Evolutionary conservation across 2,797 vertebrate species (phyloP).

Genomic region (Triplophysa yarkandensis): DNA sequence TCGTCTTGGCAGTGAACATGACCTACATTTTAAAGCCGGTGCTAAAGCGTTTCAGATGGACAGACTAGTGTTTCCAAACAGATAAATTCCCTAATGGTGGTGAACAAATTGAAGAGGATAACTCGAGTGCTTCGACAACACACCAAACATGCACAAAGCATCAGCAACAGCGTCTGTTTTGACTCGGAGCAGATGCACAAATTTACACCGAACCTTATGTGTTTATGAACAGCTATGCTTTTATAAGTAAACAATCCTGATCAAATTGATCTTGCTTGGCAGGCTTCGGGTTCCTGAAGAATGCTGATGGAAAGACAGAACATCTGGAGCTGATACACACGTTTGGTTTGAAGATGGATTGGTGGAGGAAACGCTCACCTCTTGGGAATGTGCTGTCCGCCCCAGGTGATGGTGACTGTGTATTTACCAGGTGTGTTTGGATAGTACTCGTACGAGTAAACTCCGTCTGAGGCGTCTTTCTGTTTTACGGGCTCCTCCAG

Average conservation of each 20-base stretch:
- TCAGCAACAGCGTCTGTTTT: neutral
- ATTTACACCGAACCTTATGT: neutral
- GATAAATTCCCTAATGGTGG: neutral
- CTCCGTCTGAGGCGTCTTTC: slow-evolving; percentile 82
- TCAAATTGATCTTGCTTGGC: slow-evolving; percentile 13
- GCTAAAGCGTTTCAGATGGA: slow-evolving; percentile 10
- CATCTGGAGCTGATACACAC: slow-evolving; percentile 10
- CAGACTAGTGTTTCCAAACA: slow-evolving; percentile 13
- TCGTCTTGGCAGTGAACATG: slow-evolving; percentile 5
- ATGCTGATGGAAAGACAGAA: neutral
- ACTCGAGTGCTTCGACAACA: neutral
- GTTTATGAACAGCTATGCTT: slow-evolving; percentile 4
- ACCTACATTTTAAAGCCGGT: neutral
- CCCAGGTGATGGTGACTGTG: slow-evolving; percentile 85
- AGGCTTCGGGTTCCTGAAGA: no score
- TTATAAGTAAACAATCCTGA: slow-evolving; percentile 22
- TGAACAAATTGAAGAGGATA: slow-evolving; percentile 9
- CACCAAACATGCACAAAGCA: neutral
- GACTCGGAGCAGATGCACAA: neutral
- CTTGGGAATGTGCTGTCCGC: slow-evolving; percentile 92
- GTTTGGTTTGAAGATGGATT: neutral
- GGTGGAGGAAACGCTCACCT: slow-evolving; percentile 79
- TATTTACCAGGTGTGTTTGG: slow-evolving; percentile 87
- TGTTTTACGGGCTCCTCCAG: slow-evolving; percentile 89
- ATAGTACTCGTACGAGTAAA: slow-evolving; percentile 87